A percentile compares a stretch with the other conserved stretches of the same genome.
Conservation (phyloP, 2,113 vertebrate genomes). For the Rallus limicola region DNA sequence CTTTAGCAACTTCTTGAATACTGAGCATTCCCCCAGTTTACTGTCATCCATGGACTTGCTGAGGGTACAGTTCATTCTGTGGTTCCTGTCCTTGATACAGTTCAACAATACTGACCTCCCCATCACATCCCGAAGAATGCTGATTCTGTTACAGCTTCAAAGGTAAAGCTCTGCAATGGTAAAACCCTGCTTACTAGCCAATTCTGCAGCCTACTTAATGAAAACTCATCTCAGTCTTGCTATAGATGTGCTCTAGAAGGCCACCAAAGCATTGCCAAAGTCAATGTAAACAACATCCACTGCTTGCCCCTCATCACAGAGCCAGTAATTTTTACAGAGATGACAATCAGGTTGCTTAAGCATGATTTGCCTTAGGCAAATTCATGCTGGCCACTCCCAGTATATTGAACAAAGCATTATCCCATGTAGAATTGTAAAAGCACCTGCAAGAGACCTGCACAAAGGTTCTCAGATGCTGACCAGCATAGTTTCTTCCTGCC, state of each 20-base stretch:
- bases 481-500: background rate
- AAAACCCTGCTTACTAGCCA: background rate
- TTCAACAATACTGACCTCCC: background rate
- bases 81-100: background rate
- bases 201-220: background rate
- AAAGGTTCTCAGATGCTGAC: background rate
- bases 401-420: background rate
- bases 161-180: background rate
- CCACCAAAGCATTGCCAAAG: background rate
- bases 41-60: background rate
- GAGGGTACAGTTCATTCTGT: background rate
- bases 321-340: background rate
- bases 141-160: background rate
- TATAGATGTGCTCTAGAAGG: background rate
- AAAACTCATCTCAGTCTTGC: background rate
- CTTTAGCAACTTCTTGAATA: background rate
- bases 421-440: background rate
- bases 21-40: background rate
- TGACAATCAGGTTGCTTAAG: background rate
- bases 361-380: background rate
- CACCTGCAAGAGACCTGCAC: background rate
- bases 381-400: background rate
- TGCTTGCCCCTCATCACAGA: background rate
- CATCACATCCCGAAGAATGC: background rate
- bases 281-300: background rate